Conservation (phyloP, 2,797 vertebrate genomes). For the Myioborus melanocephalus region DNA sequence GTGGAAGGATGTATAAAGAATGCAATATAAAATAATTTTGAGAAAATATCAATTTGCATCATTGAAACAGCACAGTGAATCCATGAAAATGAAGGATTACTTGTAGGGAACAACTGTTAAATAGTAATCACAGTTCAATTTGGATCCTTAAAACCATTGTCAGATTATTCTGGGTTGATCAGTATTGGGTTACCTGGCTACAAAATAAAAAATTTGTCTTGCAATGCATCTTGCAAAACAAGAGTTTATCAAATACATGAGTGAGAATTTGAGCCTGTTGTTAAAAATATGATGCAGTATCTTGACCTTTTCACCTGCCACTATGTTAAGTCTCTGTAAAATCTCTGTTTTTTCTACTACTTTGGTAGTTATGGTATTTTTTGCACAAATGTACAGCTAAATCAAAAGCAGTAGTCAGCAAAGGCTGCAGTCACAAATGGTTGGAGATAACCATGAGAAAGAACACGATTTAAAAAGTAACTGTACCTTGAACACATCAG, state of each 20-base stretch:
- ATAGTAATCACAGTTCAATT: not conserved
- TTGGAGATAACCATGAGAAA: not conserved
- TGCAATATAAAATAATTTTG: not conserved
- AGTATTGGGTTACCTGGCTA: not conserved
- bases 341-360: not conserved
- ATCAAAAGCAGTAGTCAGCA: not conserved
- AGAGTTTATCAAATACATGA: not conserved
- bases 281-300: not conserved
- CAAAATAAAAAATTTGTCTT: not conserved
- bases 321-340: not conserved
- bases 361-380: not conserved
- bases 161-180: not conserved
- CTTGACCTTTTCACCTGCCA: constrained; percentile 18
- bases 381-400: not conserved
- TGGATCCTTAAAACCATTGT: not conserved
- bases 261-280: not conserved
- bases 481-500: not conserved
- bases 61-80: not conserved
- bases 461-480: not conserved
- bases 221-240: not conserved
- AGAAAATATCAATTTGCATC: not conserved
- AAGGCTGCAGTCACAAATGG: not conserved
- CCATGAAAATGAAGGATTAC: not conserved
- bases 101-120: not conserved
- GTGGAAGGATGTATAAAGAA: not conserved